Conservation (phyloP, 1,140 invertebrate species). For the Portunus trituberculatus region DNA sequence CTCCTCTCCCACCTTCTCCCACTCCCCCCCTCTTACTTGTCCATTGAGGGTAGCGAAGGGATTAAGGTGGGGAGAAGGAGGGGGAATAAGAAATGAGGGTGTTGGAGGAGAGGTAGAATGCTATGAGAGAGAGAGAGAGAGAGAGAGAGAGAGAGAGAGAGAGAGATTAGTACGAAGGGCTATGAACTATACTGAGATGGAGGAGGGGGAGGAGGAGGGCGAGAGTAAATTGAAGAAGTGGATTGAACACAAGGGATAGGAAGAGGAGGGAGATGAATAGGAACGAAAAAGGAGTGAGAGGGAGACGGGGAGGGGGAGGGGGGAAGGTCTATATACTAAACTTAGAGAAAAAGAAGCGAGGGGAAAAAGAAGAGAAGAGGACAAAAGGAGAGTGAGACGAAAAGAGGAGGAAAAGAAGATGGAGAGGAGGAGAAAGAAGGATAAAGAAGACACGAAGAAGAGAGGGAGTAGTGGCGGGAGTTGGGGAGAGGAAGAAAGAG, state of each 20-base stretch:
- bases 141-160: neutral
- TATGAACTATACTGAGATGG: no score
- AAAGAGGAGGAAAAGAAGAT: neutral
- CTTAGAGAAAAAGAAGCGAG: neutral
- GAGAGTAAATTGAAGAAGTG: neutral
- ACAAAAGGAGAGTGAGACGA: neutral
- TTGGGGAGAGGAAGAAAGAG: neutral
- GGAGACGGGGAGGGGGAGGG: neutral
- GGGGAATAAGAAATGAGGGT: no score
- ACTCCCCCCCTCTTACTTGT: no score
- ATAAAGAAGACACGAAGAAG: constrained; percentile 3
- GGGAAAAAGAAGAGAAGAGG: neutral
- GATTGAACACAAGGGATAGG: no score
- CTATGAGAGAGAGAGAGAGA: neutral
- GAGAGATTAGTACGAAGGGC: neutral
- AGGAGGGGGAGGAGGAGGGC: neutral
- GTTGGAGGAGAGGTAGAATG: no score
- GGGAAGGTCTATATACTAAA: no score
- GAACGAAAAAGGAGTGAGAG: neutral
- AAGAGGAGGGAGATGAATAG: neutral
- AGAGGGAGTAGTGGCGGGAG: no score
- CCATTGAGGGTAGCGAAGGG: no score
- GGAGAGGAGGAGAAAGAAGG: neutral
- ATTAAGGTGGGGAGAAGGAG: no score
- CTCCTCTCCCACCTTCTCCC: neutral